Evolutionary conservation across 2,888 invertebrate species (phyloP), one percentile per base, ranked within the genome.

Genomic region (Megaustenia siamemsis): DNA sequence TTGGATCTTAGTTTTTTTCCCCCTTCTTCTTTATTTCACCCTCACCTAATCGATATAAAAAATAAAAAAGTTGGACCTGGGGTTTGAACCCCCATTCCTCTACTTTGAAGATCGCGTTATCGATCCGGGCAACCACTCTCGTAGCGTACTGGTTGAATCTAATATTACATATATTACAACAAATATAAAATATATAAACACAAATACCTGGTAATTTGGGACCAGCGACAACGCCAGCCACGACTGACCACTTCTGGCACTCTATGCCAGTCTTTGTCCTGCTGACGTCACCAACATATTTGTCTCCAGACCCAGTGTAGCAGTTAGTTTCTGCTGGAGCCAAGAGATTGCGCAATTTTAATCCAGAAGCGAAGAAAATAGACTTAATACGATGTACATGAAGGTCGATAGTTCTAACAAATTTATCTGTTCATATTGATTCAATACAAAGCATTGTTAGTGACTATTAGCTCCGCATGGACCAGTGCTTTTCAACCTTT

Each of bases 151-250:
- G n/a, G n/a, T n/a, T n/a, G n/a, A n/a, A n/a, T n/a, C n/a, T n/a
- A n/a, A 15, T 15, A 21, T 21, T 15, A 53, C 21, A 15, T 21
- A 10, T 53, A 53, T 15, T 15, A n/a, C 10, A 63, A 63, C 24
- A 63, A 63, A 24, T 24, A 10, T 18, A 10, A 63, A 24, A 12
- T 24, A 28, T 38, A 38, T 28, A 83, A 86, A 84, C 88, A 75
- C 97, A 96, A 53, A 99, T 95, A 93, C 98, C 97, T 0, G 97
- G 97, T 93, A 96, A 96, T 12, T n/a, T n/a, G n/a, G n/a, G n/a
- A n/a, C n/a, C n/a, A n/a, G n/a, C n/a, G n/a, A n/a, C n/a, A n/a
- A n/a, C n/a, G n/a, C n/a, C n/a, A n/a, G n/a, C n/a, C n/a, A 84
- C 87, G 63, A 86, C 87, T 4, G 87, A 84, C 99, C 99, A 99